Base-by-base conservation (phyloP, 2,113 vertebrate genomes). In the Ammodytes dubius region DNA sequence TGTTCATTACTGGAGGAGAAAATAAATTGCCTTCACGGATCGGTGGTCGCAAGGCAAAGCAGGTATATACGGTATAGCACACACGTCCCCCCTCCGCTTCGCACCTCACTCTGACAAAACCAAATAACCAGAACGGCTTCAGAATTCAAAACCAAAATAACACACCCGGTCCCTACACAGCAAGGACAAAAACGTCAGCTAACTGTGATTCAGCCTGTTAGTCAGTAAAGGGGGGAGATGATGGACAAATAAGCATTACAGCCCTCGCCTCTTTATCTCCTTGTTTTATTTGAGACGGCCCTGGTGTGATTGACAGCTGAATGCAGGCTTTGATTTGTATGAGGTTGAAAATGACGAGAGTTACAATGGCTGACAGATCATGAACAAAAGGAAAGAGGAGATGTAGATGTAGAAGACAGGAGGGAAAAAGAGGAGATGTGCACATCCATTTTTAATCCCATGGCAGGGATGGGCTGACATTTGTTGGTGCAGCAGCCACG, bases 1-100 rank as follows among this genome's bases (percentile, higher is more conserved):
- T 94, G 89, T 91, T 94, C 86, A 91, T 93, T 89, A 91, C 74
- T 5, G 19, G 78, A 78, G 86, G 88, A 86, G 88, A 86, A 83
- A 91, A 91, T 88, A 45, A 92, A 88, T 92, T 91, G 90, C 89
- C 74, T 87, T 91, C 81, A 84, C 10, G 77, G 87, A 87, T 87
- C 70, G 70, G 79, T 27, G 78, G 69, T 17, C 19, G n/a, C 37
- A 27, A 35, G 80, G 69, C 58, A 71, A 56, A 85, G 76, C 86
- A 80, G 75, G 75, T 86, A 27, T 27, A 27, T 27, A 27, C 27
- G 27, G 27, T 27, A 27, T 27, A 82, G 78, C 12, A 40, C 46
- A 10, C 45, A 46, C 68, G 61, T 40, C 15, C 14, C 63, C 64
- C 68, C 61, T 40, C 15, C 14, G 59, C 64, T 19, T 37, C 15